phyloP scores from a whole-genome alignment of 2,888 invertebrate species.

The Lomographa bimaculata region DNA sequence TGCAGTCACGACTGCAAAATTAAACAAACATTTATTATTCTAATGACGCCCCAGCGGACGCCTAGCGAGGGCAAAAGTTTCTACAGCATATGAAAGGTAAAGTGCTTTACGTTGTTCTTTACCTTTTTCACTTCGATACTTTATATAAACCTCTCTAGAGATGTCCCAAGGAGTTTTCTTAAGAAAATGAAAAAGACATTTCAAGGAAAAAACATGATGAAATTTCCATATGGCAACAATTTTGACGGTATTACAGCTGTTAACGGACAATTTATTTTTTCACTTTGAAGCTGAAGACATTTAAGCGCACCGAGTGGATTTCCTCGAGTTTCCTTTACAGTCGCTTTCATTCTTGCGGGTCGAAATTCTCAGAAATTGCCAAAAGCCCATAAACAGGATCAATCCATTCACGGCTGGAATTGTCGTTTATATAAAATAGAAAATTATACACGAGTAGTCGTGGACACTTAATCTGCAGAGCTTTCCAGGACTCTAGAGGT shows the following conservation, averaged over 20 bases:
- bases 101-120: conserved; percentile 18
- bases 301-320: conserved; percentile 31
- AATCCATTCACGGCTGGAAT: conserved; percentile 61
- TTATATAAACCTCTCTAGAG: conserved; percentile 12
- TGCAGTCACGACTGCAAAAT: conserved; percentile 14
- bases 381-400: conserved; percentile 56
- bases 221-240: conserved; percentile 7
- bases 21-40: conserved; percentile 20
- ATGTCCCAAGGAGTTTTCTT: conserved; percentile 4
- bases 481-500: conserved; percentile 35
- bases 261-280: conserved; percentile 11
- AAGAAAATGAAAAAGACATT: conserved; percentile 1
- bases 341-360: conserved; percentile 25
- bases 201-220: conserved; percentile 6
- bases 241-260: conserved; percentile 1
- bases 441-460: conserved; percentile 66
- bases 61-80: conserved; percentile 13
- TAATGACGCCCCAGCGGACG: conserved; percentile 11
- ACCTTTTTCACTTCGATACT: conserved; percentile 13
- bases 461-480: conserved; percentile 54
- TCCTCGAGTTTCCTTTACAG: conserved; percentile 27
- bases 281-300: conserved; percentile 17
- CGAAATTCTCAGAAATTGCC: conserved; percentile 27
- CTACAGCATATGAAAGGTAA: conserved; percentile 13
- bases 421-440: conserved; percentile 64